Base-by-base conservation (phyloP, 2,888 invertebrate species). In the Polietes domitor region DNA sequence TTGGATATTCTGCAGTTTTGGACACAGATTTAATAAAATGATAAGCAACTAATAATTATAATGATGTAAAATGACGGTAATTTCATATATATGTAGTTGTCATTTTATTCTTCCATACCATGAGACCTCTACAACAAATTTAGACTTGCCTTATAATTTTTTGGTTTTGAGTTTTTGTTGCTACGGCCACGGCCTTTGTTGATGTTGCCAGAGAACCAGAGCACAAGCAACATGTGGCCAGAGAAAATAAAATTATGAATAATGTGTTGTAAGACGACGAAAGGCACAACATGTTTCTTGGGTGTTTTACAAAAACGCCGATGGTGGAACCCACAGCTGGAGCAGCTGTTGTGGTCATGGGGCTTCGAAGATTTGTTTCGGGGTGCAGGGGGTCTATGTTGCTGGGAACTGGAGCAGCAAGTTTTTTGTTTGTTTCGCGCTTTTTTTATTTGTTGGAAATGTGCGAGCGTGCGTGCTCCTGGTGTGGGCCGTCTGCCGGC, bases 301-400 rank as follows among this genome's bases (percentile, higher is more conserved):
- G 43, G 28, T 78, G 61, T 65, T n/a, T 75, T 79, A 53, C 61
- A 50, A 76, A 82, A 76, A 76, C 24, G 80, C 80, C 83, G 76
- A 72, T 68, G n/a, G 12, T 21, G 17, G 63, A 15, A 58, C 47
- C 21, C 43, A 68, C 68, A 68, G 41, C 68, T 68, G 68, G 12
- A 43, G 43, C 68, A 68, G 68, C 68, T 41, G 68, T 21, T 65
- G 1, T 43, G 37, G 37, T 4, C 65, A 73, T 43, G n/a, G 21
- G 7, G 26, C n/a, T n/a, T 37, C 24, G 58, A 9, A 1, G 61
- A 15, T 55, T 21, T 7, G 21, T 24, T 55, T 4, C 7, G 15
- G 12, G 26, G 58, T 3, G 58, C 15, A 15, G 5, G 2, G 58
- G 26, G 12, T 15, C 65, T 4, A 21, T 28, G 26, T 61, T 50